Percentiles rank a stretch among this genome's conserved stretches.
These are phyloP conservation scores for Seriola rivoliana DNA, from an alignment of 2,113 vertebrate species.

Conservation along the genomic window DNA sequence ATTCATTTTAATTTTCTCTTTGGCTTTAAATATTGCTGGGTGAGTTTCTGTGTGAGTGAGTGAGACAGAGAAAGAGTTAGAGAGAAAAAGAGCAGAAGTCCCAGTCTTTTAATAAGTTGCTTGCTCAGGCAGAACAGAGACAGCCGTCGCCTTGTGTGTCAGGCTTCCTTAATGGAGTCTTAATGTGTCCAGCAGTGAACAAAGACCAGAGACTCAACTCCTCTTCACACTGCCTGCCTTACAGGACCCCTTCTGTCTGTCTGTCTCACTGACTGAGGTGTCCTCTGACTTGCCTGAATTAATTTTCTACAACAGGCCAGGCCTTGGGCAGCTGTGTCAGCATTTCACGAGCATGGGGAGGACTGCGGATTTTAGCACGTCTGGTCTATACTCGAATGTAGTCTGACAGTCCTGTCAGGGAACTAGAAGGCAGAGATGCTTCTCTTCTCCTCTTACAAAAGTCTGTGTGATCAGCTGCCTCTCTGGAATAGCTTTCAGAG, in stretches of 20 bases:
- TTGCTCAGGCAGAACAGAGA: conserved; percentile 75
- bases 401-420: conserved; percentile 73
- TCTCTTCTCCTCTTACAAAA: conserved; percentile 61
- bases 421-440: conserved; percentile 68
- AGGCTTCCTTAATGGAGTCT: conserved; percentile 79
- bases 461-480: conserved; percentile 71
- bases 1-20: neutral
- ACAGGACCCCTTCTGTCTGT: conserved; percentile 73
- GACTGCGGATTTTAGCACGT: conserved; percentile 70
- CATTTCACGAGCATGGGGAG: conserved; percentile 69
- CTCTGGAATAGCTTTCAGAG: conserved; percentile 51
- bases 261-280: conserved; percentile 79
- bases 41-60: neutral
- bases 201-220: conserved; percentile 71
- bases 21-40: neutral
- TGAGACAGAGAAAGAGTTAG: conserved; percentile 4
- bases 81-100: conserved; percentile 40
- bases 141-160: conserved; percentile 69
- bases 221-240: conserved; percentile 58
- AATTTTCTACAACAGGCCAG: conserved; percentile 81
- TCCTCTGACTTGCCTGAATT: conserved; percentile 83
- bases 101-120: conserved; percentile 54
- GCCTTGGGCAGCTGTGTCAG: conserved; percentile 84
- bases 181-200: conserved; percentile 82
- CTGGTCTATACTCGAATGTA: conserved; percentile 66